Base-by-base conservation (phyloP, 2,888 invertebrate genomes). In the Pollenia angustigena region DNA sequence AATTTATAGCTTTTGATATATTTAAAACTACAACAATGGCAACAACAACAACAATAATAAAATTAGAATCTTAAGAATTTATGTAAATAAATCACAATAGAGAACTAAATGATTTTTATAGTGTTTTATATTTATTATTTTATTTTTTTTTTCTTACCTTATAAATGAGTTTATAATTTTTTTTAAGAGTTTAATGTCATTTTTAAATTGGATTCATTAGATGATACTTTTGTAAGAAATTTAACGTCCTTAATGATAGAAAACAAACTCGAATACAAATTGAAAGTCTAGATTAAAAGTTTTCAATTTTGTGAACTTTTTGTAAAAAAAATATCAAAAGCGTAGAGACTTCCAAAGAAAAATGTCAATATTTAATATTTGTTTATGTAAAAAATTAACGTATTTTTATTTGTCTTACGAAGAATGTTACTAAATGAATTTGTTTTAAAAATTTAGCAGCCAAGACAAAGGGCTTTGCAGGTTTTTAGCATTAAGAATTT, bases 61-160 rank as follows among this genome's bases (percentile, higher is more conserved):
- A 50, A 74, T 52, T 58, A 60, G 40, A 11, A 40, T 83, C 50
- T 71, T 66, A 76, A 81, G 72, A 76, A 76, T 81, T 80, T 74
- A 87, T 87, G 80, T 83, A 83, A 87, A 87, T 87, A 87, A 87
- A 83, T 83, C 71, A 87, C 60, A 81, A 83, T 66, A 58, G 79
- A 71, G 75, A 71, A 72, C 76, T 81, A 81, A 83, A 83, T 81
- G 80, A 60, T 71, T 83, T 80, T 82, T 78, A 62, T 79, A 18
- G 44, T 60, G 52, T 64, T 54, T 75, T 46, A n/a, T 48, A 66
- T 64, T 78, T 58, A 56, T 79, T 79, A 58, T 54, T 56, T 64
- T 14, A 81, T 75, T 64, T 74, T 32, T 32, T 32, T 32, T 32
- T 6, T 32, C 0, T 6, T n/a, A n/a, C n/a, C 32, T 32, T 74